Evolutionary conservation across 2,113 vertebrate genomes (phyloP).

Genomic region (Odocoileus virginianus): DNA sequence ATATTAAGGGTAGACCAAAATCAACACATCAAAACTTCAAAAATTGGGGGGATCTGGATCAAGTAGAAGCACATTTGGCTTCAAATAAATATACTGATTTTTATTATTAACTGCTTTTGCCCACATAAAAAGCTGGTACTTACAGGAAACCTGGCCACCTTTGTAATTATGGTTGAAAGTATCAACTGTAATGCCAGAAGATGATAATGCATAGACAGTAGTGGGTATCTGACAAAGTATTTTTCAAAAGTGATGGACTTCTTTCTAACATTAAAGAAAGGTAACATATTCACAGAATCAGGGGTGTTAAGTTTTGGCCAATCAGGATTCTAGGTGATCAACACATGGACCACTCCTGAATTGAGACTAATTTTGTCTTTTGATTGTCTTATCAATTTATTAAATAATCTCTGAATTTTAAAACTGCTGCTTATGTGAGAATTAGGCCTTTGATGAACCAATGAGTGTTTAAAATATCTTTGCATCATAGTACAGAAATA

Average conservation of each 20-base stretch:
- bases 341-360: conserved; percentile 38
- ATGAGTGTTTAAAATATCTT: conserved; percentile 27
- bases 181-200: conserved; percentile 11
- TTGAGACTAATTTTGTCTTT: conserved; percentile 57
- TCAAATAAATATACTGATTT: conserved; percentile 25
- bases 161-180: conserved; percentile 54
- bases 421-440: conserved; percentile 35
- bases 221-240: conserved; percentile 48
- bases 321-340: conserved; percentile 56
- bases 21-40: conserved; percentile 8
- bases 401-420: conserved; percentile 42
- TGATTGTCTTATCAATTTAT: conserved; percentile 33
- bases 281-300: background rate
- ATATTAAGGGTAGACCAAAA: conserved; percentile 36
- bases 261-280: conserved; percentile 44
- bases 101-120: conserved; percentile 49
- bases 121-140: conserved; percentile 8
- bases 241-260: conserved; percentile 71
- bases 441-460: conserved; percentile 2
- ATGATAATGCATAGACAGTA: conserved; percentile 35
- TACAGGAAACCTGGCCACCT: background rate
- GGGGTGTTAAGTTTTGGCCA: conserved; percentile 69
- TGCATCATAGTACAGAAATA: conserved; percentile 37
- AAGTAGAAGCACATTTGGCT: conserved; percentile 32
- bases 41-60: background rate